phyloP scores from a whole-genome alignment of 2,888 invertebrate species.

The Camptogramma bilineatum region DNA sequence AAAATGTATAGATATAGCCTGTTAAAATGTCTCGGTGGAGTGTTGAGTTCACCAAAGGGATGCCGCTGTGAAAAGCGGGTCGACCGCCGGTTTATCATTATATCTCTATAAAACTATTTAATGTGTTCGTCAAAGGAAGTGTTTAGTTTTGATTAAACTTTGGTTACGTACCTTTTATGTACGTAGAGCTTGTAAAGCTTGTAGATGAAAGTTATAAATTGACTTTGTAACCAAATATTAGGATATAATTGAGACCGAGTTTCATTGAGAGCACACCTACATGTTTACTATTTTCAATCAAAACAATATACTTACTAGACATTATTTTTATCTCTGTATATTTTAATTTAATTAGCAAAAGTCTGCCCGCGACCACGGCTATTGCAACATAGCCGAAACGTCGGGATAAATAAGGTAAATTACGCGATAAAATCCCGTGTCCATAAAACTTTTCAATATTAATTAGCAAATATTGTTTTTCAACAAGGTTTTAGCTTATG shows the following conservation, averaged over 20 bases:
- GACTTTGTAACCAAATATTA: not conserved
- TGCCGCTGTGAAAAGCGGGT: not conserved
- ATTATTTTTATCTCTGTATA: too few relatives aligned
- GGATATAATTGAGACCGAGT: not conserved
- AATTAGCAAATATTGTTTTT: too few relatives aligned
- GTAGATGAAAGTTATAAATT: not conserved
- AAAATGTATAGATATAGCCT: not conserved
- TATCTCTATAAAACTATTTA: slow-evolving; percentile 1
- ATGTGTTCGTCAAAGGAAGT: not conserved
- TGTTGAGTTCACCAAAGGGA: not conserved
- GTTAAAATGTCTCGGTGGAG: not conserved
- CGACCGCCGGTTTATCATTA: not conserved
- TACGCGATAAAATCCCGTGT: too few relatives aligned
- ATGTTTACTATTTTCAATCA: not conserved
- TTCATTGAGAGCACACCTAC: not conserved
- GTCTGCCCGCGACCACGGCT: too few relatives aligned
- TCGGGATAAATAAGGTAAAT: too few relatives aligned
- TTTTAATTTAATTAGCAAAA: too few relatives aligned
- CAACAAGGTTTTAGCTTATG: too few relatives aligned
- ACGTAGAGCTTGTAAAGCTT: not conserved
- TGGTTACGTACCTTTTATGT: not conserved
- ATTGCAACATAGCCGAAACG: too few relatives aligned
- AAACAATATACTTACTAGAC: not conserved
- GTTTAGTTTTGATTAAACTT: slow-evolving; percentile 1
- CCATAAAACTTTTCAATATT: too few relatives aligned